Conservation (phyloP, 1,140 invertebrate species). For the Drosophila punjabiensis region DNA sequence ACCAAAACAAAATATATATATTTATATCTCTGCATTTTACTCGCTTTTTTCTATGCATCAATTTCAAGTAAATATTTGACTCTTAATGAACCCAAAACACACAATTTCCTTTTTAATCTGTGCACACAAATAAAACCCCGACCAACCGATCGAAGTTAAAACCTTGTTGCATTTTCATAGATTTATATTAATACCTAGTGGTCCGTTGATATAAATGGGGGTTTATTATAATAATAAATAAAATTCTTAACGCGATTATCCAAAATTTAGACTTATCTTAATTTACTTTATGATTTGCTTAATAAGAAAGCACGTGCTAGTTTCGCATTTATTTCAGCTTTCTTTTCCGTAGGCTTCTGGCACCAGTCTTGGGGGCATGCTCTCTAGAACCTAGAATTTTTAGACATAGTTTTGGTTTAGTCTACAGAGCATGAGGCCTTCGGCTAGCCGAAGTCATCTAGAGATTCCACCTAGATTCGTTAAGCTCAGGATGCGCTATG, state of each 20-base stretch:
- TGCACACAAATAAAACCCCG: constrained; percentile 21
- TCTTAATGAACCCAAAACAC: constrained; percentile 34
- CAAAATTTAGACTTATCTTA: constrained; percentile 1
- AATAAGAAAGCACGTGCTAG: constrained; percentile 56
- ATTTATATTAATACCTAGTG: neutral
- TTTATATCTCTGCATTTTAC: constrained; percentile 70
- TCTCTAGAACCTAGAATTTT: constrained; percentile 1
- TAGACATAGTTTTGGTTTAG: neutral
- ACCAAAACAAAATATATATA: constrained; percentile 34
- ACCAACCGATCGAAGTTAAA: constrained; percentile 6
- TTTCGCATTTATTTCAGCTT: constrained; percentile 30
- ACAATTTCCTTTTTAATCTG: constrained; percentile 47
- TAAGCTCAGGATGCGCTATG: constrained; percentile 38
- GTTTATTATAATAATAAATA: neutral
- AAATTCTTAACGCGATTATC: neutral
- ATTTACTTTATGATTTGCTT: constrained; percentile 51
- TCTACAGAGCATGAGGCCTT: constrained; percentile 20
- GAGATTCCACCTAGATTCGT: constrained; percentile 30
- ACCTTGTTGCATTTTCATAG: neutral
- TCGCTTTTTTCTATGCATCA: constrained; percentile 75
- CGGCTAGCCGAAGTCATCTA: constrained; percentile 28
- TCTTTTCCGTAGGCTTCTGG: constrained; percentile 30
- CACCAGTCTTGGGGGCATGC: constrained; percentile 29
- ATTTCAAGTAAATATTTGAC: constrained; percentile 62
- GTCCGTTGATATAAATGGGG: constrained; percentile 8